Evolutionary conservation across 2,113 vertebrate genomes (phyloP).

Genomic region (Plecotus auritus): DNA sequence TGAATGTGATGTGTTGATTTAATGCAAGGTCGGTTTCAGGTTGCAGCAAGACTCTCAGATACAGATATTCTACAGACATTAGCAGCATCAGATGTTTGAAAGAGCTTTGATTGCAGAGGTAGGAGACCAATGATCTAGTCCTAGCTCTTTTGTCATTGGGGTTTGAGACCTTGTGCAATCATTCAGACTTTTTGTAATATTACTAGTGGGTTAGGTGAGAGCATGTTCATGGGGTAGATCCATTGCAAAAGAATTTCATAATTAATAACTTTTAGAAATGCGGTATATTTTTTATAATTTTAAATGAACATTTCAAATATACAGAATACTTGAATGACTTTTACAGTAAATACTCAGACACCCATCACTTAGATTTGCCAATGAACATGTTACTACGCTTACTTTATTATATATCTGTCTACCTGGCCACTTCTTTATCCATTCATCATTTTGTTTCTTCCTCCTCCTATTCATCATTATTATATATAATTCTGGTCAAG

Average conservation of each 20-base stretch:
- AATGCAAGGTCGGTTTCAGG: background rate
- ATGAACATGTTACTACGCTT: background rate
- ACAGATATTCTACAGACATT: background rate
- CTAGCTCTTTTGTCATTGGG: background rate
- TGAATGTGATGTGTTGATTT: background rate
- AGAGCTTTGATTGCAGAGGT: background rate
- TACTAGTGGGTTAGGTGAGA: background rate
- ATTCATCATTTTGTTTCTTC: background rate
- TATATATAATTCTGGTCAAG: background rate
- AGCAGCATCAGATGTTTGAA: background rate
- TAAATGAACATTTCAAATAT: background rate
- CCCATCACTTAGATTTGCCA: background rate
- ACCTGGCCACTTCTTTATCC: background rate
- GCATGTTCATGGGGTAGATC: background rate
- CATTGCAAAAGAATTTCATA: background rate
- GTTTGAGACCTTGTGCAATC: background rate
- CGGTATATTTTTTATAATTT: background rate
- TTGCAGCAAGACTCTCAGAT: background rate
- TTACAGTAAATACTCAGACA: background rate
- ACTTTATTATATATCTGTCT: background rate
- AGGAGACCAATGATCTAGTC: background rate
- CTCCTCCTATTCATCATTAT: background rate
- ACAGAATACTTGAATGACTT: background rate
- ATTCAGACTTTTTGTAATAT: background rate
- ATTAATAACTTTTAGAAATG: background rate